Base-by-base conservation (phyloP, 2,888 invertebrate species). In the Gnatocerus cornutus region DNA sequence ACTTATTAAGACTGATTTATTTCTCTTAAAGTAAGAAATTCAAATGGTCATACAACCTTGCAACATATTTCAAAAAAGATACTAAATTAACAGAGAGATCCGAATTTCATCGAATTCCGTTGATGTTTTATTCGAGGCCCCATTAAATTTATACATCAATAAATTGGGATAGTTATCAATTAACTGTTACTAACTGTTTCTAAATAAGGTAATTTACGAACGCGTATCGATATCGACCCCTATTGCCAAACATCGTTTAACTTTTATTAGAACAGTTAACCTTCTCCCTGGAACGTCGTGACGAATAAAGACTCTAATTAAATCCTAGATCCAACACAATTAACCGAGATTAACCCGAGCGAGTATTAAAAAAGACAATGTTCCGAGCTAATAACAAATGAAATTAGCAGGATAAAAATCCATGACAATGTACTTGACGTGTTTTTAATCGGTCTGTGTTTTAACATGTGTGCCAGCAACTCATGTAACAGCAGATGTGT, bases 191-290 rank as follows among this genome's bases (percentile, higher is more conserved):
- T 16, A 16, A 46, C 46, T 46, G 46, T 16, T 27, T 6, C 53
- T 30, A 27, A 33, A 59, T 46, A 59, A 45, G 12, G 41, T 55
- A 33, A 64, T 64, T 55, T 65, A 41, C 39, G 48, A 27, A 45
- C 56, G 48, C 59, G 50, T 59, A 58, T 59, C 66, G 50, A 56
- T 58, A 56, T 65, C 56, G 65, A 65, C 50, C 58, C 41, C 56
- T 52, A 67, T 59, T 52, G 37, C 43, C 53, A 69, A 65, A 66
- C 70, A 70, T 62, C 62, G 48, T 66, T 70, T 56, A 70, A 70
- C 50, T 70, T 70, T 70, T 70, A 70, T 70, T 70, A 62, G 65
- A 41, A 50, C 52, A 61, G 61, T 70, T 70, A 70, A 70, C 69
- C 69, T 70, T 56, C 69, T 61, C 53, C 21, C 43, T 10, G 43